These are phyloP conservation scores for Pinna nobilis DNA, from an alignment of 1,140 invertebrate species.

Conservation along the genomic window DNA sequence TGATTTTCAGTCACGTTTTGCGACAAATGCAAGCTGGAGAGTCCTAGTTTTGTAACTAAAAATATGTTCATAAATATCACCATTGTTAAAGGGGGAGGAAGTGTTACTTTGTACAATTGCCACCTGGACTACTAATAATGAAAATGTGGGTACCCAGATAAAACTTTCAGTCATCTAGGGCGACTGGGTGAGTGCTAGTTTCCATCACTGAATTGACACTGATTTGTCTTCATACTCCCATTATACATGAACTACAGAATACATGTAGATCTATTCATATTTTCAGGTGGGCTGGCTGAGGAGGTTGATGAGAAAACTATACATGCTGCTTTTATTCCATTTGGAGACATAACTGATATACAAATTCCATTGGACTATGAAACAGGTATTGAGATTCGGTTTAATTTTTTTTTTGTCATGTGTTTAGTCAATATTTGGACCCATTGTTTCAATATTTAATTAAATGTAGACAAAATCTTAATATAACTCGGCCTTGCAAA, in stretches of 20 bases:
- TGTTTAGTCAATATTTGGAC: no score
- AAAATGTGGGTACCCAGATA: neutral
- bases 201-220: neutral
- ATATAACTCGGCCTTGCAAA: no score
- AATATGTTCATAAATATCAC: no score
- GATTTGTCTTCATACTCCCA: neutral
- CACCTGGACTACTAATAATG: neutral
- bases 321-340: slow-evolving; percentile 97
- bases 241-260: neutral
- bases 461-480: no score
- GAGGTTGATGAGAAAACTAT: slow-evolving; percentile 98
- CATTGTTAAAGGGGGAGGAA: no score
- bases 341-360: slow-evolving; percentile 97
- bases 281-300: slow-evolving; percentile 92
- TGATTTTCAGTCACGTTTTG: no score
- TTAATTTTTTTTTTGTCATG: no score
- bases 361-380: slow-evolving; percentile 99
- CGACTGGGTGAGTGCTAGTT: neutral
- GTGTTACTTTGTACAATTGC: no score
- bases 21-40: no score
- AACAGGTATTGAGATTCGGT: slow-evolving; percentile 79
- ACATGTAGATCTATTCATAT: slow-evolving; percentile 42
- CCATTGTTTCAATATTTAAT: no score
- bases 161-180: neutral
- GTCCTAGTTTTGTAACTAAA: no score